phyloP scores from a whole-genome alignment of 2,113 vertebrate species.

The Noturus placidus region DNA sequence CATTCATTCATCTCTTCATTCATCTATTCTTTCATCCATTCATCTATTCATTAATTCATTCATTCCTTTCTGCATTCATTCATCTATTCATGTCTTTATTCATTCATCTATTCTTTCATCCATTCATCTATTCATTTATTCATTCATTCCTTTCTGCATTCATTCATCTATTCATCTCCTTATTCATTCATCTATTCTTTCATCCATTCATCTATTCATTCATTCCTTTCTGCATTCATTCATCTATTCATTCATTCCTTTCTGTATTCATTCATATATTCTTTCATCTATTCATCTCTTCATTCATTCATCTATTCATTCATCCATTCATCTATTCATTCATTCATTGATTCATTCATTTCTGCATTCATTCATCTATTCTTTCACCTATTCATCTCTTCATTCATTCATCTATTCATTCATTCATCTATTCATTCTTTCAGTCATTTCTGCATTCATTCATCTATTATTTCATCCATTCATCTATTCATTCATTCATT shows the following conservation, averaged over 20 bases:
- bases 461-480: neutral
- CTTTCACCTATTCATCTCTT: neutral
- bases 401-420: neutral
- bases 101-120: neutral
- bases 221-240: too few species aligned
- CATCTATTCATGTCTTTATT: too few species aligned
- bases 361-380: too few species aligned
- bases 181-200: neutral
- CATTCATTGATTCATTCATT: neutral
- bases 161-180: neutral
- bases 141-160: neutral
- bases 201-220: too few species aligned
- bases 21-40: neutral
- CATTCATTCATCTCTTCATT: neutral
- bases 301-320: too few species aligned
- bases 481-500: neutral
- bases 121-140: neutral
- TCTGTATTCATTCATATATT: neutral
- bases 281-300: neutral
- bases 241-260: too few species aligned
- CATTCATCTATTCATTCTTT: neutral
- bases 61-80: neutral
- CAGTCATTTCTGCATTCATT: too few species aligned
- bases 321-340: neutral
- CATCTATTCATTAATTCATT: neutral